Conservation (phyloP, 2,113 vertebrate species). For the Gymnarchus niloticus region DNA sequence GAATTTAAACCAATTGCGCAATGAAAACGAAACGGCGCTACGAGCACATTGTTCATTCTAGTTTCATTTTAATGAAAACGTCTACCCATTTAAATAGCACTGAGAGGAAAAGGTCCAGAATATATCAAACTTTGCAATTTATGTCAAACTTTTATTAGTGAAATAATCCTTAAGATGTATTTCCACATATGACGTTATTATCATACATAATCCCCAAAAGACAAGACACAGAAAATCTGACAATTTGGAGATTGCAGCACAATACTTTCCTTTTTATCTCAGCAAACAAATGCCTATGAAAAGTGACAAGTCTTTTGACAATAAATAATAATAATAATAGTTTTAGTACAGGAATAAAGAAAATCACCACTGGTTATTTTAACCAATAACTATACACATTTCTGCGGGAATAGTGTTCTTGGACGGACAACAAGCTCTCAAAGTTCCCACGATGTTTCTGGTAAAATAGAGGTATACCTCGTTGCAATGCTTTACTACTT, state of each 20-base stretch:
- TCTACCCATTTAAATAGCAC: not conserved
- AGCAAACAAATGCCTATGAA: slow-evolving; percentile 91
- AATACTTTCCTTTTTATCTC: slow-evolving; percentile 76
- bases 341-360: slow-evolving; percentile 90
- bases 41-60: not conserved
- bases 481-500: slow-evolving; percentile 90
- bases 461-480: slow-evolving; percentile 98
- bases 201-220: slow-evolving; percentile 75
- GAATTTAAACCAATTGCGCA: not conserved
- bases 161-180: slow-evolving; percentile 76
- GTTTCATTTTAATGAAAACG: not conserved
- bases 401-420: slow-evolving; percentile 81
- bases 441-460: slow-evolving; percentile 82
- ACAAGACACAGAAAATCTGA: slow-evolving; percentile 69
- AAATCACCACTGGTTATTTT: slow-evolving; percentile 69
- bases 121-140: slow-evolving; percentile 47
- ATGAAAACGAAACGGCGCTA: not conserved
- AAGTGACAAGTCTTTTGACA: slow-evolving; percentile 93
- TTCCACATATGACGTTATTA: slow-evolving; percentile 77
- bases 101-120: slow-evolving; percentile 18
- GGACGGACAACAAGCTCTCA: slow-evolving; percentile 82
- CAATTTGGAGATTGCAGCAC: slow-evolving; percentile 77
- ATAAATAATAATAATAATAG: slow-evolving; percentile 98
- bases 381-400: slow-evolving; percentile 92
- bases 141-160: slow-evolving; percentile 76